Base-by-base conservation (phyloP, 2,888 invertebrate genomes). In the Pseudococcus longispinus region DNA sequence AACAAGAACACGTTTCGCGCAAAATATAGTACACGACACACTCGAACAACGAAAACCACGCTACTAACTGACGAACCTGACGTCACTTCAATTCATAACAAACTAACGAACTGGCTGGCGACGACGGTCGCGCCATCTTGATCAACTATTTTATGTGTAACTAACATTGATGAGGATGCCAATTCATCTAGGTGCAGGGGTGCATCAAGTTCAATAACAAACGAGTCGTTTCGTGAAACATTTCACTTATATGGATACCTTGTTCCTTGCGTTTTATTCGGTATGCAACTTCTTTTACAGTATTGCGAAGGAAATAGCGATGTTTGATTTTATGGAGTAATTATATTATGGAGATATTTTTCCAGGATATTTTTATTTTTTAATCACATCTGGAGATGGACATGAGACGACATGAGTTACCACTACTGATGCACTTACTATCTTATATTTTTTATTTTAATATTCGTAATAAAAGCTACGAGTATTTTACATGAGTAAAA, bases 11-110 rank as follows among this genome's bases (percentile, higher is more conserved):
- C 77, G 77, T 80, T 80, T 42, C 29, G 20, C 11, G 20, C 77
- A 42, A 80, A n/a, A 9, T 29, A 70, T 26, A 13, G n/a, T 20
- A 80, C 77, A 80, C 77, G 5, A 80, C 77, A 42, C 42, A 11
- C 26, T 29, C 42, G 77, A 42, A 80, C 77, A 13, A 80, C 77
- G 42, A 80, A 80, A 80, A 42, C 77, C 77, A 80, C 77, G 77
- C 77, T 80, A 80, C 77, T 80, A 6, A 80, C 42, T 80, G 18
- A 80, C 42, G 42, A 80, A 42, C 37, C 1, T 80, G 77, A 80
- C 42, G 74, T 74, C 32, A 32, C 37, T 37, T 80, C 20, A 80
- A 37, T n/a, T 77, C 29, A n/a, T 77, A 77, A 77, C 77, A 77
- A 77, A 77, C 18, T n/a, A 60, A 60, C 60, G 11, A 60, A 60